These are phyloP conservation scores for Lethenteron camtschaticum DNA, from an alignment of 2,113 vertebrate genomes.

Conservation along the genomic window DNA sequence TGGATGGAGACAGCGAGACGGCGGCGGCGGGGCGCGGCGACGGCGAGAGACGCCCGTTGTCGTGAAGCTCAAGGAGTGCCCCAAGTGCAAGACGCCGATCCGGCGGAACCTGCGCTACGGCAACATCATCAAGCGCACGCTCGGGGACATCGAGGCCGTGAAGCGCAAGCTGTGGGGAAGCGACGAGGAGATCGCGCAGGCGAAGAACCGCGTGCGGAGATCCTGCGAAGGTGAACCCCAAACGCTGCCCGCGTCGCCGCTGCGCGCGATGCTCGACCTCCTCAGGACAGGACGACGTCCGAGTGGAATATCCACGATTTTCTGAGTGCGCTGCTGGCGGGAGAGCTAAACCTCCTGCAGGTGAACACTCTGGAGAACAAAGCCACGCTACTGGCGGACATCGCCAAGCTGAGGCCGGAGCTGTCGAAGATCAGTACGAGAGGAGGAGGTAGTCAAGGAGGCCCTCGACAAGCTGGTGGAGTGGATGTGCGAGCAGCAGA, in stretches of 20 bases:
- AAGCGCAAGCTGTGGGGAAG: conserved; percentile 42
- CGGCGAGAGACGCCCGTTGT: conserved; percentile 8
- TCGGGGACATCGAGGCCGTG: conserved; percentile 52
- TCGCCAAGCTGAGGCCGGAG: conserved; percentile 22
- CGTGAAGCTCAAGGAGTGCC: conserved; percentile 60
- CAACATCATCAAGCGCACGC: conserved; percentile 36
- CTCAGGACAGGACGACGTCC: too few relatives aligned
- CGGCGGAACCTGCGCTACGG: conserved; percentile 64
- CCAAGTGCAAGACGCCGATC: conserved; percentile 46
- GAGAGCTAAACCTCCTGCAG: too few relatives aligned
- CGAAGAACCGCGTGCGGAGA: too few relatives aligned
- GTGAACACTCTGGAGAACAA: too few relatives aligned
- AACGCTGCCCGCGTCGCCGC: too few relatives aligned
- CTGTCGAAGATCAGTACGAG: background rate
- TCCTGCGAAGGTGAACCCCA: too few relatives aligned
- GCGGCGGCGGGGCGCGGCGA: background rate
- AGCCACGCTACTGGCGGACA: too few relatives aligned
- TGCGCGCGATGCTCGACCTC: too few relatives aligned
- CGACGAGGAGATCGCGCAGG: conserved; percentile 15
- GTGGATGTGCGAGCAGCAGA: conserved; percentile 24
- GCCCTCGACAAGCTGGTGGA: conserved; percentile 20
- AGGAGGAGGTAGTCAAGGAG: conserved; percentile 12
- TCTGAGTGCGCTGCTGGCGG: too few relatives aligned
- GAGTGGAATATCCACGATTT: too few relatives aligned
- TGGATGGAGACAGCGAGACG: conserved; percentile 32